phyloP scores from a whole-genome alignment of 2,888 invertebrate species.

The Caenorhabditis sulstoni region DNA sequence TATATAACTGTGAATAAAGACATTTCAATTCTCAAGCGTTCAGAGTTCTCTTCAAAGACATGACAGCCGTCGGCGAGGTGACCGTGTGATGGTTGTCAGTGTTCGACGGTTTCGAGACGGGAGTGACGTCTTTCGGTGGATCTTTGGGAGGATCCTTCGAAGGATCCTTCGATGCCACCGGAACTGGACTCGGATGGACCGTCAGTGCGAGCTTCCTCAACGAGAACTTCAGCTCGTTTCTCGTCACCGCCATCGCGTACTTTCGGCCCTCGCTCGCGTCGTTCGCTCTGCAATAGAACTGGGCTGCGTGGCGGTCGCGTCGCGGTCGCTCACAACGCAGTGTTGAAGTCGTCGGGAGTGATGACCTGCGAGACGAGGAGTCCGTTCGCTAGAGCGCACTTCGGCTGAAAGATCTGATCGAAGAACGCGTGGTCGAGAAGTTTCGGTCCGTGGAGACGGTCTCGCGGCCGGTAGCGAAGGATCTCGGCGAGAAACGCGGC shows the following conservation, averaged over 20 bases:
- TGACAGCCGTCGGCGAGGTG: conserved; percentile 18
- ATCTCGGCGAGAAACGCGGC: conserved; percentile 63
- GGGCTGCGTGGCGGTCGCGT: no score
- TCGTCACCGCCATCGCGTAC: conserved; percentile 28
- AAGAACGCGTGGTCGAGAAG: conserved; percentile 67
- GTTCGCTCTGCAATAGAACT: conserved; percentile 37
- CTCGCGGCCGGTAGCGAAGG: conserved; percentile 67
- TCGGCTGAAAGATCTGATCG: conserved; percentile 58
- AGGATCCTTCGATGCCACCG: conserved; percentile 9
- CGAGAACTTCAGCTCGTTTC: conserved; percentile 38
- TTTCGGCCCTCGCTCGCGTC: conserved; percentile 23
- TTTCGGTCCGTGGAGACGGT: conserved; percentile 66
- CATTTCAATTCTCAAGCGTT: conserved; percentile 22
- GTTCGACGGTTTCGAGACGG: background rate
- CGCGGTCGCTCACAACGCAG: conserved; percentile 46
- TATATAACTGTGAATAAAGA: no score
- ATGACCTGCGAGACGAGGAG: conserved; percentile 59
- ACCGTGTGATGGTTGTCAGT: conserved; percentile 15
- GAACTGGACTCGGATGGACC: background rate
- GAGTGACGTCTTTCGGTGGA: background rate
- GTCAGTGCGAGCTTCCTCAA: conserved; percentile 5
- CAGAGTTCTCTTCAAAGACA: conserved; percentile 33
- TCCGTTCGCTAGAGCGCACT: conserved; percentile 59
- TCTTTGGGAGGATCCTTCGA: conserved; percentile 5
- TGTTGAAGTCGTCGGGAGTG: conserved; percentile 57